Evolutionary conservation across 2,888 invertebrate species (phyloP), one percentile per base, ranked within the genome.

Genomic region (Agonopterix alstromeriana): DNA sequence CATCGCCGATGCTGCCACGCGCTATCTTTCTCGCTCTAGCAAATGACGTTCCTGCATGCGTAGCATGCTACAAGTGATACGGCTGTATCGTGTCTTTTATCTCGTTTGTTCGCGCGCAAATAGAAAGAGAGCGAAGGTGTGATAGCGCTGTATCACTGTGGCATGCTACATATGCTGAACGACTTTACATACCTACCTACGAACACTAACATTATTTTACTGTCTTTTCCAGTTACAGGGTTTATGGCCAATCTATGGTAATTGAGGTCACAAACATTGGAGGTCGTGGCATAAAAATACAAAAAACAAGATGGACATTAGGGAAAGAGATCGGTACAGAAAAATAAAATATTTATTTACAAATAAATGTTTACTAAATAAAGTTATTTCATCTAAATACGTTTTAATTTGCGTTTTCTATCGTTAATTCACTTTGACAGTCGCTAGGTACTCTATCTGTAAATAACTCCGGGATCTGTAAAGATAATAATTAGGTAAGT

Each of bases 371-470:
- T 55, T 58, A 53, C 46, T 62, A 63, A 58, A 52, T 58, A 60
- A 63, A 67, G 56, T 50, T 57, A 50, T 49, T 42, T 57, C 48
- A 36, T 42, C 42, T 11, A 63, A 65, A 64, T 47, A 56, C 48
- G 45, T 42, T 36, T 11, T 42, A 42, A 11, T 42, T 42, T 45
- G 41, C 67, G 51, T 85, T 81, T 63, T 86, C 79, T 58, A 77
- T 62, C 35, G 81, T 79, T 54, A 84, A 50, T 65, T 89, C 87
- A 61, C 87, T 87, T 67, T 86, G 84, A 54, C 89, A 89, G 52
- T 88, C 88, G 56, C 87, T 88, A 2, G 87, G 86, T 47, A 86
- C 82, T 56, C 85, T 69, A 55, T 89, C 88, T 38, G 89, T 87
- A 61, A 89, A 89, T 49, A 89, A 63, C 60, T 88, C 87, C 35